Conservation (phyloP, 2,797 vertebrate genomes). For the Pseudocheirus occidentalis region DNA sequence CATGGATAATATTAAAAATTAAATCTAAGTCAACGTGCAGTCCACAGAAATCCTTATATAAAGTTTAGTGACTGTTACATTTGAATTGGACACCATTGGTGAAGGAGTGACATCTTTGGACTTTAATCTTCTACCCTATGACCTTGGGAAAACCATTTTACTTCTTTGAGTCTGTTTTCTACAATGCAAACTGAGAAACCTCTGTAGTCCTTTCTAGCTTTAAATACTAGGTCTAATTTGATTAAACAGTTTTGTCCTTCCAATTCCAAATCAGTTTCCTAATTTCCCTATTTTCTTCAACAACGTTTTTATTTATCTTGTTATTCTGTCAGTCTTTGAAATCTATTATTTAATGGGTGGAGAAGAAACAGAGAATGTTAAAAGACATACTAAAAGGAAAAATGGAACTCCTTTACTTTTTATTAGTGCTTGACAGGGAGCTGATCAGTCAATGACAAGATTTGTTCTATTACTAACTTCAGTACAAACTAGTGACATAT, state of each 20-base stretch:
- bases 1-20: background rate
- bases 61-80: background rate
- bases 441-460: conserved; percentile 13
- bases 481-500: background rate
- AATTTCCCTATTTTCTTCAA: conserved; percentile 80
- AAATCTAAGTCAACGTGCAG: background rate
- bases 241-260: conserved; percentile 77
- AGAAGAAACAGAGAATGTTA: conserved; percentile 43
- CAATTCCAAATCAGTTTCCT: conserved; percentile 78
- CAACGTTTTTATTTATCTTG: conserved; percentile 69
- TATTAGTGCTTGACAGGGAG: conserved; percentile 46
- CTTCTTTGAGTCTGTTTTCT: background rate
- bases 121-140: background rate
- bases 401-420: background rate
- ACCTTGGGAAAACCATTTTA: background rate
- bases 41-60: background rate
- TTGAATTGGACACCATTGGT: background rate
- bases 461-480: background rate
- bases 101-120: background rate
- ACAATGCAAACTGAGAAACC: background rate
- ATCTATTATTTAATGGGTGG: conserved; percentile 71
- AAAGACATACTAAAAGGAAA: background rate
- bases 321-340: conserved; percentile 67
- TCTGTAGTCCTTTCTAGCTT: background rate
- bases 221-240: background rate